phyloP scores from a whole-genome alignment of 1,140 invertebrate species.

The Drosophila sechellia region DNA sequence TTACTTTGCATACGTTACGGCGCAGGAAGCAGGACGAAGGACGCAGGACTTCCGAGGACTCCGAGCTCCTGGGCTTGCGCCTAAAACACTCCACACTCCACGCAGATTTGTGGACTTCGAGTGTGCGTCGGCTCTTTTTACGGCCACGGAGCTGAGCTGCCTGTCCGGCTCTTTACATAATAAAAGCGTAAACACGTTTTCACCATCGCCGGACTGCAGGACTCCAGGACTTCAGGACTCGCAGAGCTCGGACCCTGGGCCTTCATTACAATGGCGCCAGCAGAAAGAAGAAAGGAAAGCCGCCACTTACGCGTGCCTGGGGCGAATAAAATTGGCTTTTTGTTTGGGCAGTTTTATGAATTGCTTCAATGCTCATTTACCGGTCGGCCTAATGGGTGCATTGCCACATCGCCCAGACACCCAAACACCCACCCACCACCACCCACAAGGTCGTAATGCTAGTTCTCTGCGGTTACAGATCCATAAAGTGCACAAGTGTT shows the following conservation, averaged over 20 bases:
- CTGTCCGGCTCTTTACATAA: slow-evolving; percentile 70
- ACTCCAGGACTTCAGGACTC: slow-evolving; percentile 3
- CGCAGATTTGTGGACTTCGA: slow-evolving; percentile 51
- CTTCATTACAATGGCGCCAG: slow-evolving; percentile 68
- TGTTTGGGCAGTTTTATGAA: slow-evolving; percentile 76
- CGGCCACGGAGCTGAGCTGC: slow-evolving; percentile 41
- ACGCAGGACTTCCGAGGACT: slow-evolving; percentile 4
- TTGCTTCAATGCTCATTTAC: slow-evolving; percentile 82
- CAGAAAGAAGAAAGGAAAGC: slow-evolving; percentile 24
- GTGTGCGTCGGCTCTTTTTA: slow-evolving; percentile 43
- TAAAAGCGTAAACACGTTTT: slow-evolving; percentile 83
- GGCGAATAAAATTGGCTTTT: slow-evolving; percentile 68
- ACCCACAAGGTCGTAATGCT: slow-evolving; percentile 26
- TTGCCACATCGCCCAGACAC: slow-evolving; percentile 43
- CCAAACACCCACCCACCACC: not conserved
- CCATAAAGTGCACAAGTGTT: slow-evolving; percentile 63
- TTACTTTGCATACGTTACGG: slow-evolving; percentile 79
- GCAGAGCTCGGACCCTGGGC: not conserved
- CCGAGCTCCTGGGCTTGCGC: slow-evolving; percentile 6
- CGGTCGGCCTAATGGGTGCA: slow-evolving; percentile 77
- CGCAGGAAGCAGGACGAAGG: not conserved
- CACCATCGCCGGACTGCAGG: slow-evolving; percentile 59
- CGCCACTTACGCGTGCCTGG: slow-evolving; percentile 62
- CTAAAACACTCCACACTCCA: slow-evolving; percentile 47
- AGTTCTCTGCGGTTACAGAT: slow-evolving; percentile 24